Percentiles rank a stretch among this genome's conserved stretches.
Evolutionary conservation across 2,113 vertebrate genomes (phyloP).

Genomic region (Tachysurus fulvidraco): DNA sequence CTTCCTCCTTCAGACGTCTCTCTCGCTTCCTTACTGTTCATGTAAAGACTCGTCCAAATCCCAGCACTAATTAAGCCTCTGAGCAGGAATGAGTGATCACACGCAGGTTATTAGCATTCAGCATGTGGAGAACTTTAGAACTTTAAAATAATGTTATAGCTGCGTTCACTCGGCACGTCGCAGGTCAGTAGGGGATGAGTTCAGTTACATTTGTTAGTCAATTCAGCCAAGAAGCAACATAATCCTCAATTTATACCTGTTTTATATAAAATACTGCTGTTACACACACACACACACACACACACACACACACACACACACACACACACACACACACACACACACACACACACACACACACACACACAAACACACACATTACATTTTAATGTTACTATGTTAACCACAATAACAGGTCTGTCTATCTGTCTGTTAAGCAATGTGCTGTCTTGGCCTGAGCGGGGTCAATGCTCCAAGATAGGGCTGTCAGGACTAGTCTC

Average conservation of each 20-base stretch:
- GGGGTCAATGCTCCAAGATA: no score
- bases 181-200: not conserved
- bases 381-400: no score
- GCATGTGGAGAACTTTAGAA: not conserved
- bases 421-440: not conserved
- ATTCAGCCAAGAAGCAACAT: not conserved
- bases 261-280: not conserved
- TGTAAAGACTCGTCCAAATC: slow-evolving; percentile 23
- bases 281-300: not conserved
- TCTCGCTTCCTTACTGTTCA: not conserved
- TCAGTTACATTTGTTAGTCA: not conserved
- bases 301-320: not conserved
- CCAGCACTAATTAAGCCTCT: slow-evolving; percentile 46
- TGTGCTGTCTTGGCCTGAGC: no score
- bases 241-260: not conserved
- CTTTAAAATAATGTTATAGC: not conserved
- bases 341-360: no score
- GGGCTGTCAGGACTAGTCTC: no score
- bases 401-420: no score
- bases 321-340: not conserved
- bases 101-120: slow-evolving; percentile 35
- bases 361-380: no score
- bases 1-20: not conserved
- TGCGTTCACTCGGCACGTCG: not conserved
- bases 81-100: slow-evolving; percentile 45